Conservation (phyloP, 2,888 invertebrate species). For the Calliphora vomitoria region DNA sequence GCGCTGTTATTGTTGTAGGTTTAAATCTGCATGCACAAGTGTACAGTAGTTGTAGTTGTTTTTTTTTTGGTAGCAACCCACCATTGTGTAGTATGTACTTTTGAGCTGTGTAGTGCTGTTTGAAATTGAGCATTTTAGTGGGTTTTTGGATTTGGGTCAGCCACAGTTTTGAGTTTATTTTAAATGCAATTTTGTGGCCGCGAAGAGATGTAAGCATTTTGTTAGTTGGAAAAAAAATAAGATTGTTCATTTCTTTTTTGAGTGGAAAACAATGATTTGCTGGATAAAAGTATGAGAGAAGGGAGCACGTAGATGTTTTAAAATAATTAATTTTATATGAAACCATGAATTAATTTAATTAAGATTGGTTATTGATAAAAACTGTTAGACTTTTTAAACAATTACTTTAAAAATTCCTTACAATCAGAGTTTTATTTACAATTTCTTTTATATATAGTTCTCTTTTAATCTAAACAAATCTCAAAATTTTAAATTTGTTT, state of each 20-base stretch:
- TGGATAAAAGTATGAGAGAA: not conserved
- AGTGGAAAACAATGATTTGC: not conserved
- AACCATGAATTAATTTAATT: not conserved
- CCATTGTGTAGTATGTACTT: not conserved
- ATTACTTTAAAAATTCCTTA: not conserved
- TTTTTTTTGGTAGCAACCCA: slow-evolving; percentile 1
- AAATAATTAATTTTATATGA: not conserved
- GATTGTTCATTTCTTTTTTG: not conserved
- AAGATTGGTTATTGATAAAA: not conserved
- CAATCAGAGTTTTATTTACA: too few relatives aligned
- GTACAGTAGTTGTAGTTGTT: not conserved
- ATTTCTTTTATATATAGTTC: too few relatives aligned
- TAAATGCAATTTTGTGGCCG: slow-evolving; percentile 52
- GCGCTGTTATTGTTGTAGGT: slow-evolving; percentile 26
- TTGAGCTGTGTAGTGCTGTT: slow-evolving; percentile 16
- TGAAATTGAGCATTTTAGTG: slow-evolving; percentile 60
- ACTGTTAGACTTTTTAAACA: too few relatives aligned
- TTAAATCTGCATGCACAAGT: slow-evolving; percentile 39
- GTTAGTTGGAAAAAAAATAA: not conserved
- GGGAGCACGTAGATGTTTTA: not conserved
- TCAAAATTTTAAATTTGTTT: not conserved
- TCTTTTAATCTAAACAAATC: not conserved
- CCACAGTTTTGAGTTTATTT: slow-evolving; percentile 64
- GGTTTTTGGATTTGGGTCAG: slow-evolving; percentile 68
- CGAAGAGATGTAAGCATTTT: not conserved